Base-by-base conservation (phyloP, 1,140 invertebrate species). In the Proctacanthus coquilletti region DNA sequence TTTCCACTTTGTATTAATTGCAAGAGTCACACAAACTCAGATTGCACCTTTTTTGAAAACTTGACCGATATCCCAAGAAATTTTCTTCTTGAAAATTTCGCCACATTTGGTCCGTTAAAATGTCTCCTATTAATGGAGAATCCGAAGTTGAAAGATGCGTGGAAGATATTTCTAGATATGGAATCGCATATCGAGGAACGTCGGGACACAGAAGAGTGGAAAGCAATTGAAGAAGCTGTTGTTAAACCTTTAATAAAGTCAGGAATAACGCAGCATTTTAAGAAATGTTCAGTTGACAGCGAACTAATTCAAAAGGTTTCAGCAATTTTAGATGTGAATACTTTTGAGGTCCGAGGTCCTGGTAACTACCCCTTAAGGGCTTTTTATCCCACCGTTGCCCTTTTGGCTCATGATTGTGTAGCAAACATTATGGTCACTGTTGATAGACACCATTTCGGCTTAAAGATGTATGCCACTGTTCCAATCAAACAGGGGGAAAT, bases 361-460 rank as follows among this genome's bases (percentile, higher is more conserved):
- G 50, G 53, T 29, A 17, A 34, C 2, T 60, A 65, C 9, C 53
- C 64, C 2, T 58, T 81, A 35, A 64, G 75, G 18, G 78, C 71
- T 5, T 47, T 81, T 11, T 84, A 75, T 45, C 47, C 64, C 3
- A 61, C 67, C 30, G 72, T 75, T 1, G 66, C 72, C 0, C 52
- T 82, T 11, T 68, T 81, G 56, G 64, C 75, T 5, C 79, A 82
- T 44, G 68, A 71, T 40, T 84, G 80, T 45, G 48, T 69, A 4
- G 64, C 64, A 8, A 82, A 80, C 47, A 72, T 75, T 5, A 68
- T 74, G 39, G 57, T 77, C 15, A 67, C 71, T 3, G 70, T 78
- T 3, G 71, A 76, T 46, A n/a, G n/a, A n/a, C 68, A 75, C 42
- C 55, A 66, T 31, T 72, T 72, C 39, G 48, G 64, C 15, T 62